A percentile compares a stretch with the other conserved stretches of the same genome.
Conservation (phyloP, 2,888 invertebrate species). For the Loripinus fragilis region DNA sequence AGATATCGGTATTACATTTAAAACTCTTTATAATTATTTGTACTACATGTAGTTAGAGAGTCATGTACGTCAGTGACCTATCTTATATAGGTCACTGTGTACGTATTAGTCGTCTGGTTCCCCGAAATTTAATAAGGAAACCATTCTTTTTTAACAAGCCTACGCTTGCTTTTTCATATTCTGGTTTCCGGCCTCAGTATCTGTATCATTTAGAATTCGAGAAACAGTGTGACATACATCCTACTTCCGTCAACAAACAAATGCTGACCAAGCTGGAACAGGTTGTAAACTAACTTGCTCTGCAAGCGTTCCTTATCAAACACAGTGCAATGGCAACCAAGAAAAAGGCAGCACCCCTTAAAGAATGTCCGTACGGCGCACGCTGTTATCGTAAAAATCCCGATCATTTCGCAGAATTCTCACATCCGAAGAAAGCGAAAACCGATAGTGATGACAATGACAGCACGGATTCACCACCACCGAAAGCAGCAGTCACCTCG, state of each 20-base stretch:
- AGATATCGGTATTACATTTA: no score
- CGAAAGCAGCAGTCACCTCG: slow-evolving; percentile 26
- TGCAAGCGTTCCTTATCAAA: not conserved
- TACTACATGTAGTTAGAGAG: no score
- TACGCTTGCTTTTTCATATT: not conserved
- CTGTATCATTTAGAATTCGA: not conserved
- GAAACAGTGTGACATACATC: not conserved
- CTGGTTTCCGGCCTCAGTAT: not conserved
- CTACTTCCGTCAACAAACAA: slow-evolving; percentile 36
- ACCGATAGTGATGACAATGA: no score
- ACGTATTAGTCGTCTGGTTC: no score
- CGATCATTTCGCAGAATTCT: slow-evolving; percentile 72
- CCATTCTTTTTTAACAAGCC: not conserved
- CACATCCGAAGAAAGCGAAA: slow-evolving; percentile 61
- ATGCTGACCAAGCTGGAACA: slow-evolving; percentile 46
- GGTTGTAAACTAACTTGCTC: not conserved
- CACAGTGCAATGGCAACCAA: slow-evolving; percentile 62
- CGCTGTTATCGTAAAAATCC: slow-evolving; percentile 78
- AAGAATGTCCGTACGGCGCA: slow-evolving; percentile 77
- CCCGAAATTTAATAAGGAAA: no score
- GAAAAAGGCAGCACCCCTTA: slow-evolving; percentile 61
- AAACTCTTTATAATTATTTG: no score
- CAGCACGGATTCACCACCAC: not conserved
- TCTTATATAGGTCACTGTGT: no score
- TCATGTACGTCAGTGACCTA: no score